phyloP scores from a whole-genome alignment of 2,888 invertebrate species.

The Julus scanicus region DNA sequence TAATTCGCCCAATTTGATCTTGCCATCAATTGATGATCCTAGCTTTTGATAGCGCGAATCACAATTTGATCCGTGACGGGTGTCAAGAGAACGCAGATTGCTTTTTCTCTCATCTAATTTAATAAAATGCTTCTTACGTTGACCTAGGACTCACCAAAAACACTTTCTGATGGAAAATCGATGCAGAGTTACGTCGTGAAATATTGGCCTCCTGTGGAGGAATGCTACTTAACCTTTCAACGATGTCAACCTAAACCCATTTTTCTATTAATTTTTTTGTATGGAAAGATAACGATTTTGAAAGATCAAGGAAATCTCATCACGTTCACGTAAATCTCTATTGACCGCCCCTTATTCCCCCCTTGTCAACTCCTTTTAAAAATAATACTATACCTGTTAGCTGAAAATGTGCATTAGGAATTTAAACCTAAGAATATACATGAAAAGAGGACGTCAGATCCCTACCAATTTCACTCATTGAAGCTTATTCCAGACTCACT shows the following conservation, averaged over 20 bases:
- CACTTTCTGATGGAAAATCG: constrained; percentile 3
- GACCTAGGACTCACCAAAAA: neutral
- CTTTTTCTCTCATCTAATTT: constrained; percentile 1
- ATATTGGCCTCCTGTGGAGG: neutral
- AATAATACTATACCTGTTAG: no score
- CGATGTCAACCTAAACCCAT: neutral
- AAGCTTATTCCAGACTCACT: no score
- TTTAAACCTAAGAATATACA: no score
- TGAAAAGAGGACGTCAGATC: no score
- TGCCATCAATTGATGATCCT: neutral
- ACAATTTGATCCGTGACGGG: constrained; percentile 2
- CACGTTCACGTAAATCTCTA: neutral
- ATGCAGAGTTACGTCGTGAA: neutral
- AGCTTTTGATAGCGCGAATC: neutral
- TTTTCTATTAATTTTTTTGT: neutral
- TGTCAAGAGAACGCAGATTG: neutral
- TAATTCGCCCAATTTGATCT: constrained; percentile 27
- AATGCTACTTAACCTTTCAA: neutral
- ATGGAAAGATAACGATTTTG: neutral
- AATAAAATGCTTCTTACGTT: neutral
- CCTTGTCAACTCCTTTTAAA: neutral
- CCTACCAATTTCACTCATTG: no score
- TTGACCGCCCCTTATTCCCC: no score
- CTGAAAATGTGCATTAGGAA: no score
- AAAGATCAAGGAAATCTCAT: constrained; percentile 23